Conservation (phyloP, 1,140 invertebrate genomes). For the Drosophila novamexicana region DNA sequence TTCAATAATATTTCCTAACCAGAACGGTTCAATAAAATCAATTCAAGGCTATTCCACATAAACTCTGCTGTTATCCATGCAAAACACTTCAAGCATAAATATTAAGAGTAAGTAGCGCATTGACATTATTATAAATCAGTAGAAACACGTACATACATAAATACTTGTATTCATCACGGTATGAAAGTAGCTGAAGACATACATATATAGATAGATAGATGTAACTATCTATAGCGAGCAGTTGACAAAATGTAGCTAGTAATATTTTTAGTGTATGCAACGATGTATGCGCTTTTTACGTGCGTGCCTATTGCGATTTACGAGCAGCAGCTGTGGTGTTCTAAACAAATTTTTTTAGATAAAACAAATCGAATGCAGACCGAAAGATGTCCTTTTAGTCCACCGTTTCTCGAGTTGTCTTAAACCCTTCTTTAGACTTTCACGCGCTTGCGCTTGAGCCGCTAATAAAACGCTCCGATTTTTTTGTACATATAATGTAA, state of each 20-base stretch:
- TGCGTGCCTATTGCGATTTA: slow-evolving; percentile 63
- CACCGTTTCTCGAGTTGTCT: slow-evolving; percentile 27
- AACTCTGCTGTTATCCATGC: background rate
- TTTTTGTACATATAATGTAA: slow-evolving; percentile 73
- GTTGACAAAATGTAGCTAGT: slow-evolving; percentile 71
- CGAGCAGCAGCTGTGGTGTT: slow-evolving; percentile 77
- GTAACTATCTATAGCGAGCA: slow-evolving; percentile 31
- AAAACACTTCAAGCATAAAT: slow-evolving; percentile 27
- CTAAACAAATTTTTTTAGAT: slow-evolving; percentile 71
- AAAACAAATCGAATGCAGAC: slow-evolving; percentile 43
- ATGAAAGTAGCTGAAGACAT: slow-evolving; percentile 24
- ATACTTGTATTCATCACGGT: slow-evolving; percentile 25
- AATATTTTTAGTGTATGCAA: slow-evolving; percentile 49
- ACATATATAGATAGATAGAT: slow-evolving; percentile 49
- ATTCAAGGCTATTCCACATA: slow-evolving; percentile 16
- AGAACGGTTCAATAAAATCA: background rate
- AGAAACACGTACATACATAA: slow-evolving; percentile 30
- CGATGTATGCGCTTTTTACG: slow-evolving; percentile 64
- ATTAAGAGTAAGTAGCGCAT: slow-evolving; percentile 57
- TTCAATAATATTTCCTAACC: background rate
- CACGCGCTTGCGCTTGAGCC: slow-evolving; percentile 58
- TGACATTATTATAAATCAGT: slow-evolving; percentile 43
- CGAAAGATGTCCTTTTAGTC: slow-evolving; percentile 41
- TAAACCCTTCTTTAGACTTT: slow-evolving; percentile 30
- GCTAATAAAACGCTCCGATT: slow-evolving; percentile 44